Percentiles rank a stretch among this genome's conserved stretches.
Evolutionary conservation across 2,797 vertebrate species (phyloP).

Genomic region (Labroides dimidiatus): DNA sequence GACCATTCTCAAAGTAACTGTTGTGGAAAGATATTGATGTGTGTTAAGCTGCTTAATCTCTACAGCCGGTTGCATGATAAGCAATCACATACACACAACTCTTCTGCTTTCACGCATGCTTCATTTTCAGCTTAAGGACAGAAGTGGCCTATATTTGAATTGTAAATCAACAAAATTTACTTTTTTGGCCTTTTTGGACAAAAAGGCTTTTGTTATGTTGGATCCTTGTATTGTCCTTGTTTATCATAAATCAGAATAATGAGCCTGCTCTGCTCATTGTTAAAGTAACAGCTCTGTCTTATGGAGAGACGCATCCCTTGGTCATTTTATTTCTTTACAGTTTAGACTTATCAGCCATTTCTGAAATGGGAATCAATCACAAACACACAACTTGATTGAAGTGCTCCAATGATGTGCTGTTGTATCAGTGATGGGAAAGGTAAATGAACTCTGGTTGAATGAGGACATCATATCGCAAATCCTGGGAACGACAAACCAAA

Average conservation of each 20-base stretch:
- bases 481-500: background rate
- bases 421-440: background rate
- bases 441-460: background rate
- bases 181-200: background rate
- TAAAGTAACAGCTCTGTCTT: slow-evolving; percentile 4
- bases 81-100: background rate
- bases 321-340: background rate
- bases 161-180: background rate
- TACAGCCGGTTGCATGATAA: background rate
- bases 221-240: background rate
- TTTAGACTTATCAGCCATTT: background rate
- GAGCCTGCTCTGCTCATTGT: background rate
- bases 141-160: background rate
- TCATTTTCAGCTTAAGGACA: background rate
- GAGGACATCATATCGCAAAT: background rate
- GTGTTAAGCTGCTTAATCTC: background rate
- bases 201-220: background rate
- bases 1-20: background rate
- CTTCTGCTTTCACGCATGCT: background rate
- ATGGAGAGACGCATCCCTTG: background rate
- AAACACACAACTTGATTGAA: background rate
- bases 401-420: too few species aligned
- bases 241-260: background rate
- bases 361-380: background rate
- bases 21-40: background rate